Conservation (phyloP, 2,113 vertebrate genomes). For the Mobula birostris region DNA sequence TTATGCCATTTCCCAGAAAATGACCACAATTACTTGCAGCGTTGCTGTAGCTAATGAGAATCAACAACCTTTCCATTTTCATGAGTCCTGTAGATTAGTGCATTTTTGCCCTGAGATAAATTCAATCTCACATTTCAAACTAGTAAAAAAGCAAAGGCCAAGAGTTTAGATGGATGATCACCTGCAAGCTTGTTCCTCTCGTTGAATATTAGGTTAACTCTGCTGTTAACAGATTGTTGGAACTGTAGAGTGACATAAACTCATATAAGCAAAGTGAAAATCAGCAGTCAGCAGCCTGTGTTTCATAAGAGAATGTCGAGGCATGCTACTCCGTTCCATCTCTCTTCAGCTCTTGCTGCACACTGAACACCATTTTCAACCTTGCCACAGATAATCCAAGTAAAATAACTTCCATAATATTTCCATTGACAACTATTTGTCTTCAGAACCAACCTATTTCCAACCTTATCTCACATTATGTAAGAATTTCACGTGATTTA, state of each 20-base stretch:
- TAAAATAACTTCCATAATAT: neutral
- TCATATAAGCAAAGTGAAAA: neutral
- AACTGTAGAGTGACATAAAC: neutral
- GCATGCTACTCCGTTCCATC: neutral
- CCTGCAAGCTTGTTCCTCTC: neutral
- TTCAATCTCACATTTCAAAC: neutral
- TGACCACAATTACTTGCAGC: neutral
- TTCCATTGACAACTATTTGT: neutral
- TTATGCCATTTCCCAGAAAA: neutral
- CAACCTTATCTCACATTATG: neutral
- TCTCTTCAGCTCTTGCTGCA: neutral
- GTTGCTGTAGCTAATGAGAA: neutral
- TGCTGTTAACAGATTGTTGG: neutral
- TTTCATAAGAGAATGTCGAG: neutral
- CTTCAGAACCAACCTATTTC: neutral
- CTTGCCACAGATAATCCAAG: neutral
- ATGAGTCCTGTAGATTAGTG: neutral
- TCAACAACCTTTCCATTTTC: neutral
- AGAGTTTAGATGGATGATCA: neutral
- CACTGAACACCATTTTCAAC: neutral
- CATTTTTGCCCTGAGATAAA: neutral
- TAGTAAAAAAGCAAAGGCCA: neutral
- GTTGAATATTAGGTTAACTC: conserved; percentile 16
- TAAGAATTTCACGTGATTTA: no score
- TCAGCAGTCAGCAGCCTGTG: neutral